A percentile compares a stretch with the other conserved stretches of the same genome.
These are phyloP conservation scores for Scopus umbretta DNA, from an alignment of 2,113 vertebrate genomes.

Conservation along the genomic window DNA sequence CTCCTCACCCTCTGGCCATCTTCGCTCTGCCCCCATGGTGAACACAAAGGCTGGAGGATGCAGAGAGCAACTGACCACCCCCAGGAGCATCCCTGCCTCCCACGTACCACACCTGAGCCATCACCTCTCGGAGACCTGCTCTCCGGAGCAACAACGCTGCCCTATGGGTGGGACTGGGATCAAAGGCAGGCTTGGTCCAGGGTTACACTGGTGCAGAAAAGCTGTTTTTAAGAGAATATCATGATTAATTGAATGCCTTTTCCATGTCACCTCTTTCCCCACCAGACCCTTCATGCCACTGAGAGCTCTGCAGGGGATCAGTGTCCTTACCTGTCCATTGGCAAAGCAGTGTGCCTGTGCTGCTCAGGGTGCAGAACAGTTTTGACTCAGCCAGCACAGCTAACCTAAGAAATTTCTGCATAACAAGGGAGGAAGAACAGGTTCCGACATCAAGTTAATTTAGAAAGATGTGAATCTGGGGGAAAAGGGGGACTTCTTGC, in stretches of 20 bases:
- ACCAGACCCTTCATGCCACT: neutral
- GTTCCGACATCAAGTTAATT: neutral
- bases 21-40: accelerated
- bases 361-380: neutral
- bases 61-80: neutral
- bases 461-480: neutral
- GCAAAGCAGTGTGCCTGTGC: neutral
- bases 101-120: neutral
- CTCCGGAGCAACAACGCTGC: neutral
- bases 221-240: neutral
- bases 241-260: neutral
- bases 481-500: neutral
- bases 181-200: neutral
- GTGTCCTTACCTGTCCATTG: neutral
- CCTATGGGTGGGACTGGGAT: neutral
- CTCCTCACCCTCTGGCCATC: neutral
- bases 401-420: neutral
- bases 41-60: neutral
- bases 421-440: neutral
- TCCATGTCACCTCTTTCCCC: neutral
- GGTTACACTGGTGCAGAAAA: neutral
- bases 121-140: neutral
- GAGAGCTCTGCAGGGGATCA: neutral
- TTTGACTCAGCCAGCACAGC: neutral
- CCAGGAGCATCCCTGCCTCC: neutral